Evolutionary conservation across 2,888 invertebrate genomes (phyloP).

Genomic region (Macaria liturata): DNA sequence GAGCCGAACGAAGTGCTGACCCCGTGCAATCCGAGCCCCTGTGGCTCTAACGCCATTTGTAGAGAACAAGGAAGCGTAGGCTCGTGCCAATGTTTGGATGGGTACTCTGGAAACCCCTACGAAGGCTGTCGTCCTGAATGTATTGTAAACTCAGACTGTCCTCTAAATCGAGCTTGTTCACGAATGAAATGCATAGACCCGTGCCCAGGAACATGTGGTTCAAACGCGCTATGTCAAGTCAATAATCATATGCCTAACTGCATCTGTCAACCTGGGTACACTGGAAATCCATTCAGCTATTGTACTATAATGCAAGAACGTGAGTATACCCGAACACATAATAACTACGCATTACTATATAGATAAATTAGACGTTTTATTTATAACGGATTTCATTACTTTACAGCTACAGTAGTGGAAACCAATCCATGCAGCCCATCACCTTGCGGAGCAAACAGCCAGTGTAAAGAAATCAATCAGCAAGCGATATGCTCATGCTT

Average conservation of each 20-base stretch:
- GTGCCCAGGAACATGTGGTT: constrained; percentile 91
- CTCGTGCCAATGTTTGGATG: constrained; percentile 86
- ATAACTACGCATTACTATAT: not conserved
- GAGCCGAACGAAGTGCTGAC: constrained; percentile 70
- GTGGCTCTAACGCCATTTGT: constrained; percentile 85
- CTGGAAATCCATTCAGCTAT: constrained; percentile 87
- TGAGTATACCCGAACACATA: constrained; percentile 46
- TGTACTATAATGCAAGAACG: constrained; percentile 79
- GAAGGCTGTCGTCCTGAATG: constrained; percentile 91
- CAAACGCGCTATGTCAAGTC: constrained; percentile 88
- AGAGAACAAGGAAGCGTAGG: constrained; percentile 85
- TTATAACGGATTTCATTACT: no score
- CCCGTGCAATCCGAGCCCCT: constrained; percentile 86
- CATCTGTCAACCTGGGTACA: constrained; percentile 85
- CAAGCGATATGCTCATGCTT: constrained; percentile 89
- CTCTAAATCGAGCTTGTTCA: constrained; percentile 87
- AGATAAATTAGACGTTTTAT: no score
- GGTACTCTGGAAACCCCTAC: constrained; percentile 89
- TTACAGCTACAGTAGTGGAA: constrained; percentile 61
- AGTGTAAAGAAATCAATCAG: constrained; percentile 87
- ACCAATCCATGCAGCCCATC: constrained; percentile 74
- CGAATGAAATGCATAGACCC: constrained; percentile 90
- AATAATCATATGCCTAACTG: constrained; percentile 90
- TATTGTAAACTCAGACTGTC: constrained; percentile 88
- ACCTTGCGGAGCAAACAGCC: constrained; percentile 90